Base-by-base conservation (phyloP, 2,113 vertebrate species). In the Cottus gobio region DNA sequence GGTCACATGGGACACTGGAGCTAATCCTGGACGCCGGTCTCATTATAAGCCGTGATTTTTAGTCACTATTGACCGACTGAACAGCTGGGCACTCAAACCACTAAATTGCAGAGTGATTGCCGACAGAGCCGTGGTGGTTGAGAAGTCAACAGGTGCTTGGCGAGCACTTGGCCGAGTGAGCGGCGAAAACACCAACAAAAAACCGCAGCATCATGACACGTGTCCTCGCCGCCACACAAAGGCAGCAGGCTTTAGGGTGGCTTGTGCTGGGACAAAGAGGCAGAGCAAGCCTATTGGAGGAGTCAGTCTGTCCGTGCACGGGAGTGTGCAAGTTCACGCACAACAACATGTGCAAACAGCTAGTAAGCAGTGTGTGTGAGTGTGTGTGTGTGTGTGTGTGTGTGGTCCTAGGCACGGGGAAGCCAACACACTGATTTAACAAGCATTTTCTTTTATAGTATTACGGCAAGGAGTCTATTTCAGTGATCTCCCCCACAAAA, bases 131-230 rank as follows among this genome's bases (percentile, higher is more conserved):
- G 7, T 42, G 50, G 8, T 22, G 31, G 57, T 54, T 82, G 54
- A 73, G 61, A 73, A 68, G 65, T 79, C 73, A 83, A 83, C 83
- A 86, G 85, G 80, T 84, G 75, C 46, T 67, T 16, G 24, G 42
- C 67, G 34, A 60, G 61, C 42, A 48, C 62, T 80, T 48, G 58
- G 68, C 75, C 71, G 64, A 75, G 48, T 44, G 36, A 56, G 26
- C 46, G 28, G 39, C 0, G 2, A 46, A 77, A 80, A 77, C 64
- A 83, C n/a, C n/a, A n/a, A n/a, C n/a, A 67, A 76, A 90, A 76
- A 90, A 50, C 77, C 70, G 4, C 26, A 56, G 48, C 66, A 58
- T 44, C 71, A 61, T 71, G 83, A 75, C 54, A 18, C 24, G 31
- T 80, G 65, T 69, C 64, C 54, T 75, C 34, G 8, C n/a, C 30